These are phyloP conservation scores for Ecliptopera silaceata DNA, from an alignment of 2,888 invertebrate genomes.

Conservation along the genomic window DNA sequence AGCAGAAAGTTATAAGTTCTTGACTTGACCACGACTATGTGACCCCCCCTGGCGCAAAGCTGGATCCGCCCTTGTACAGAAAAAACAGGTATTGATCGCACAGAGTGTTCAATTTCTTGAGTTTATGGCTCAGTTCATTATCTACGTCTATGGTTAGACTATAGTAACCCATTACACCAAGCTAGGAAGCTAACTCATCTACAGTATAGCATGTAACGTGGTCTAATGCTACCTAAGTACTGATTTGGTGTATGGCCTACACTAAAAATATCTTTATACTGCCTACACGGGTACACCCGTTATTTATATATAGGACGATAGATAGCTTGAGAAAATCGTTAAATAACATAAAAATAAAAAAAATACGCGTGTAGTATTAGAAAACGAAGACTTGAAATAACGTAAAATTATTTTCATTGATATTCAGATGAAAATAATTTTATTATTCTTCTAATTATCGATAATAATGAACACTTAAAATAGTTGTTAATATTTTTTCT, in stretches of 20 bases:
- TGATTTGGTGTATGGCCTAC: background rate
- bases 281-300: constrained; percentile 19
- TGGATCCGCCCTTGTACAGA: no score
- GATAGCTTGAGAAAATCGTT: constrained; percentile 31
- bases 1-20: no score
- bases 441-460: constrained; percentile 15
- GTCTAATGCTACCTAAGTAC: no score
- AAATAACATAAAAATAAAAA: constrained; percentile 30
- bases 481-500: constrained; percentile 46
- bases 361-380: constrained; percentile 32
- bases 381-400: constrained; percentile 12
- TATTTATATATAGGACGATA: constrained; percentile 25
- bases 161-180: no score
- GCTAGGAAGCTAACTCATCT: no score
- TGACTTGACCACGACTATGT: no score
- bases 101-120: no score
- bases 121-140: no score
- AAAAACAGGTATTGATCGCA: no score
- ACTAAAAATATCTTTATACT: constrained; percentile 23
- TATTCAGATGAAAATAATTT: constrained; percentile 23
- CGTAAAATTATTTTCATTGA: constrained; percentile 21
- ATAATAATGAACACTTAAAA: constrained; percentile 32
- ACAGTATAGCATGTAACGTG: no score
- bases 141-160: no score
- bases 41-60: no score